Evolutionary conservation across 2,888 invertebrate genomes (phyloP).

Genomic region (Adineta ricciae): DNA sequence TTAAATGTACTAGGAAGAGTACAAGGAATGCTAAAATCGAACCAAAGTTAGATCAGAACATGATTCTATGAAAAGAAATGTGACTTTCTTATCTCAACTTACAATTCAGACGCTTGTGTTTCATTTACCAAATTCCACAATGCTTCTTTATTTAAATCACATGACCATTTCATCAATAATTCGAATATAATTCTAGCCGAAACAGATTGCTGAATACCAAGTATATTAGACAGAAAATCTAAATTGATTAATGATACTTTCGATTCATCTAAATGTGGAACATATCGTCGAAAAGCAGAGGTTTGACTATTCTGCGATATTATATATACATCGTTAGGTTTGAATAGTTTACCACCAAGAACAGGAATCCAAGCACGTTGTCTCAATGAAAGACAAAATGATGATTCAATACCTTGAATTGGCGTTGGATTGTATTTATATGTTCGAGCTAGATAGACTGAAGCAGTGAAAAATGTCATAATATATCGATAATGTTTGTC

Average conservation of each 20-base stretch:
- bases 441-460: background rate
- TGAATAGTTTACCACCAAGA: background rate
- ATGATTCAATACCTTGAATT: background rate
- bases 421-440: background rate
- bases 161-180: conserved; percentile 6
- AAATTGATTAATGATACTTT: background rate
- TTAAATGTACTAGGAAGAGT: background rate
- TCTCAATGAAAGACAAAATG: background rate
- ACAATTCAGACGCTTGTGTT: background rate
- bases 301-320: background rate
- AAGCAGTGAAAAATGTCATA: background rate
- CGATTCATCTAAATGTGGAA: background rate
- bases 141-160: background rate
- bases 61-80: background rate
- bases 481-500: background rate
- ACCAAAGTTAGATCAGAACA: background rate
- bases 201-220: background rate
- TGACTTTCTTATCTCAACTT: background rate
- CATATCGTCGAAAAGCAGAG: background rate
- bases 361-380: background rate
- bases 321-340: background rate
- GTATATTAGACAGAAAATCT: background rate
- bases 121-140: background rate
- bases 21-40: background rate
- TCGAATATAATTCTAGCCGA: background rate